Evolutionary conservation across 2,888 invertebrate genomes (phyloP).

Genomic region (Tiphia femorata): DNA sequence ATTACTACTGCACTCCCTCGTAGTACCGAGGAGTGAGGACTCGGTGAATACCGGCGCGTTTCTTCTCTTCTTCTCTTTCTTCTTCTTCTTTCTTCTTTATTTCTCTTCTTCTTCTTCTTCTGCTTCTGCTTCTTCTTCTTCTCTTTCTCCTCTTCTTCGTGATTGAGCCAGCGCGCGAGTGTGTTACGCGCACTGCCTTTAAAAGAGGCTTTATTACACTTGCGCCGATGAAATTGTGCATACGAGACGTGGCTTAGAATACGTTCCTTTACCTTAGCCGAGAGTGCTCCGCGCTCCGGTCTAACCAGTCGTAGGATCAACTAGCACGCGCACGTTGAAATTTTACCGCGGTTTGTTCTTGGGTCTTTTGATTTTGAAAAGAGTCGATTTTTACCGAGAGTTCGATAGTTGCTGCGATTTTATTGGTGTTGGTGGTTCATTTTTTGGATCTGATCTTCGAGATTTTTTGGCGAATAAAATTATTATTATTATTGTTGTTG

Average conservation of each 20-base stretch:
- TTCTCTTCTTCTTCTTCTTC: neutral
- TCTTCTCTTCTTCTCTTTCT: neutral
- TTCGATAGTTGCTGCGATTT: no score
- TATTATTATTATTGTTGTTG: no score
- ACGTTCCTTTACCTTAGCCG: neutral
- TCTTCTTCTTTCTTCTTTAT: conserved; percentile 5
- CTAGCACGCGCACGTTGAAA: no score
- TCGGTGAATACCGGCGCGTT: neutral
- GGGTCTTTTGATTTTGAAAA: no score
- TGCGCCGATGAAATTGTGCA: conserved; percentile 51
- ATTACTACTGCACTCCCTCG: conserved; percentile 55
- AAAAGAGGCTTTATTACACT: conserved; percentile 54
- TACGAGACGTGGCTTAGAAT: conserved; percentile 11
- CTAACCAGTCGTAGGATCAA: no score
- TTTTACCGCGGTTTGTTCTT: no score
- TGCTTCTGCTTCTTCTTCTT: neutral
- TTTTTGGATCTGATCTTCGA: no score
- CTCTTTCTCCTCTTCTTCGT: neutral
- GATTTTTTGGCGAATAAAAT: no score
- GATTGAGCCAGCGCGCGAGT: conserved; percentile 9
- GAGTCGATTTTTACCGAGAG: no score
- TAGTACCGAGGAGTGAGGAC: conserved; percentile 23
- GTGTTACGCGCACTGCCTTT: no score
- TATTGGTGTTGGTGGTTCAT: no score
- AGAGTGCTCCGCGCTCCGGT: neutral